Percentiles rank a stretch among this genome's conserved stretches.
phyloP scores from a whole-genome alignment of 2,797 vertebrate genomes.

The Hemibagrus guttatus region DNA sequence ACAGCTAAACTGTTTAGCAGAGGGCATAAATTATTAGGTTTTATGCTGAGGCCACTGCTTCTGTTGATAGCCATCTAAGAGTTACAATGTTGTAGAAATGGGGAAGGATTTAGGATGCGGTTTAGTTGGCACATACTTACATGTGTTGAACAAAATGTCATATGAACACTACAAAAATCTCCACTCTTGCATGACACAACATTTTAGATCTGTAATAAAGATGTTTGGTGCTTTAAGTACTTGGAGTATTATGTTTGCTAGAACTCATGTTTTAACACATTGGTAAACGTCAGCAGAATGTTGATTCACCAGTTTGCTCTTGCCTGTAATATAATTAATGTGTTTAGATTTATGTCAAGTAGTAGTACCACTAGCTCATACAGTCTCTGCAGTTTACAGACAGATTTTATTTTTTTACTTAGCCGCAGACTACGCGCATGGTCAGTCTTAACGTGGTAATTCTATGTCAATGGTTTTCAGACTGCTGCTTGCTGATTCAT shows the following conservation, averaged over 20 bases:
- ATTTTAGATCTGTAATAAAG: neutral
- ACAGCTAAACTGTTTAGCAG: slow-evolving; percentile 27
- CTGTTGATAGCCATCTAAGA: slow-evolving; percentile 31
- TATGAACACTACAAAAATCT: neutral
- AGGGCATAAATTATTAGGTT: slow-evolving; percentile 35
- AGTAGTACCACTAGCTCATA: neutral
- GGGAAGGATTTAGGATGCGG: neutral
- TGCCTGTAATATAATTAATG: neutral
- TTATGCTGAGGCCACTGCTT: slow-evolving; percentile 33
- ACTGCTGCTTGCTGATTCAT: neutral
- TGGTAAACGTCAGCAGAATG: neutral
- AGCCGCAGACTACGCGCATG: neutral
- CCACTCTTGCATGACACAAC: neutral
- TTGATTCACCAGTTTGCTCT: neutral
- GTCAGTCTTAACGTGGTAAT: neutral
- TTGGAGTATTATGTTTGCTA: too few relatives aligned
- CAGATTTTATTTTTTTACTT: neutral
- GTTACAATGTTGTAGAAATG: slow-evolving; percentile 19
- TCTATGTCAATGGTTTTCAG: neutral
- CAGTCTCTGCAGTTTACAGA: neutral
- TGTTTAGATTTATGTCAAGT: neutral
- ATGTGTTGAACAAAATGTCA: neutral
- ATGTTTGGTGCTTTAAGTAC: neutral
- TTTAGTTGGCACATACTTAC: neutral
- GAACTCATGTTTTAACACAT: neutral